phyloP scores from a whole-genome alignment of 1,140 invertebrate species.

The Brachionus paranguensis region DNA sequence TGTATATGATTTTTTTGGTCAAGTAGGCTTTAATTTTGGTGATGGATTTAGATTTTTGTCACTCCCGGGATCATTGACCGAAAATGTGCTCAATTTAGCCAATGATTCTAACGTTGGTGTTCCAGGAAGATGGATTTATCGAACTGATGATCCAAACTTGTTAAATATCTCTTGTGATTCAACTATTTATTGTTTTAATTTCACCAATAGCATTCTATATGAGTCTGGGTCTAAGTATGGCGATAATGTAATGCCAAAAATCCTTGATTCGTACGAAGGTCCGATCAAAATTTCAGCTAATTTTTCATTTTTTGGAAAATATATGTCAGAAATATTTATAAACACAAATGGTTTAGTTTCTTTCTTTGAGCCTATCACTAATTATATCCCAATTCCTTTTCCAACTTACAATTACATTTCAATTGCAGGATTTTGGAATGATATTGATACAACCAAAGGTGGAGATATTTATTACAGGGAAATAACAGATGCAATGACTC shows the following conservation, averaged over 20 bases:
- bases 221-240: neutral
- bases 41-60: neutral
- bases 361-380: neutral
- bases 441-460: neutral
- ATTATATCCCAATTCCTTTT: neutral
- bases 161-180: neutral
- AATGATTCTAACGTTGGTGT: neutral
- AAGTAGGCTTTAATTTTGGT: neutral
- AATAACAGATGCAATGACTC: neutral
- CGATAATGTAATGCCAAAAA: neutral
- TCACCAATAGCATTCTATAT: neutral
- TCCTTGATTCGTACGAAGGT: neutral
- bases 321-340: neutral
- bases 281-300: neutral
- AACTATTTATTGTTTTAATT: neutral
- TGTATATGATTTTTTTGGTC: too few relatives aligned
- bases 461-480: neutral
- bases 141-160: neutral
- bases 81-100: neutral
- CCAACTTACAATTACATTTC: neutral
- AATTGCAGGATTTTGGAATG: neutral
- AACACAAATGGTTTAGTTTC: neutral
- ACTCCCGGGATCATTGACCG: neutral
- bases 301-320: neutral
- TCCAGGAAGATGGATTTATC: neutral